Conservation (phyloP, 2,113 vertebrate species). For the Anthoscopus minutus region DNA sequence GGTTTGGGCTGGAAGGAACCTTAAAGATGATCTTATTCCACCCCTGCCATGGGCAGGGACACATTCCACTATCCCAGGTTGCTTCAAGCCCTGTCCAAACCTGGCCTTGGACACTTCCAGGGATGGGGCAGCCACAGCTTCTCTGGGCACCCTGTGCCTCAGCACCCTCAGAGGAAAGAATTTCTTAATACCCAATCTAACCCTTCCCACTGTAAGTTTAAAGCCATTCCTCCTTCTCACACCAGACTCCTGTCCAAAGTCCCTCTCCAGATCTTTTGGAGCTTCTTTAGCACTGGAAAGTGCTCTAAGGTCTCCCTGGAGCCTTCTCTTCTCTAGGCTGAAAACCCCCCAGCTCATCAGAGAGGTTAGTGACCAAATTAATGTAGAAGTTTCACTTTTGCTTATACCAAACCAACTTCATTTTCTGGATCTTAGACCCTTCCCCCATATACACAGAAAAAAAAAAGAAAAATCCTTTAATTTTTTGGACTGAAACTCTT, state of each 20-base stretch:
- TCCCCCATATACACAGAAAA: neutral
- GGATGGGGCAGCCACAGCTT: neutral
- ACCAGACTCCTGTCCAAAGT: neutral
- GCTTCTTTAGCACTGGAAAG: neutral
- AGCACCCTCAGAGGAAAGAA: accelerated
- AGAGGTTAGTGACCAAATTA: neutral
- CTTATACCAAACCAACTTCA: neutral
- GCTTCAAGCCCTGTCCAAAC: accelerated
- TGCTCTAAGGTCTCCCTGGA: neutral
- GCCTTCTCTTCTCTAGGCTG: neutral
- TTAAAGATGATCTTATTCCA: neutral
- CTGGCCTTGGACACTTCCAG: neutral
- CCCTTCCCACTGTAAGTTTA: neutral
- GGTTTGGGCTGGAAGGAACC: neutral
- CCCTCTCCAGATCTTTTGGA: neutral
- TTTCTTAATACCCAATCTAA: neutral
- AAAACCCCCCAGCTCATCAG: neutral
- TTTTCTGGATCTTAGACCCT: neutral
- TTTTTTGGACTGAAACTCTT: neutral
- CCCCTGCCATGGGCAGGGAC: neutral
- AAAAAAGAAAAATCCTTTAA: neutral
- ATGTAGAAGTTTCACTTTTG: neutral
- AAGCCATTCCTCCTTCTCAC: neutral
- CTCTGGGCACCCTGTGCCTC: neutral
- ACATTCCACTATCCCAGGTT: accelerated